Conservation (phyloP, 2,888 invertebrate species). For the Dynastes maya region DNA sequence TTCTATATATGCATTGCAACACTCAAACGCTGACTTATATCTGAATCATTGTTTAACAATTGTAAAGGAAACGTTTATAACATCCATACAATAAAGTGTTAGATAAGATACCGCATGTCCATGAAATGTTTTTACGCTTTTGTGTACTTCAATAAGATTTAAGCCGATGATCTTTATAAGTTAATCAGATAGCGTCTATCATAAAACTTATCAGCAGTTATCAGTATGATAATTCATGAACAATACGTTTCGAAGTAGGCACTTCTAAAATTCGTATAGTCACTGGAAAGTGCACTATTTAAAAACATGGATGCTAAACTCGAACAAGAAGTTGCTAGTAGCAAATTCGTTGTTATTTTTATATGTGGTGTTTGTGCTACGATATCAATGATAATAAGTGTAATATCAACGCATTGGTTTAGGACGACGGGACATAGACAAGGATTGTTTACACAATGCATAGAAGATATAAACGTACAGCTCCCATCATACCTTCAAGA, state of each 20-base stretch:
- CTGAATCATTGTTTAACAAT: too few relatives aligned
- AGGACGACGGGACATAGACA: constrained; percentile 31
- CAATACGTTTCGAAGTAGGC: background rate
- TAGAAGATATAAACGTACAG: constrained; percentile 14
- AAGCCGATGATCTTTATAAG: background rate
- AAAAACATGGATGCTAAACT: background rate
- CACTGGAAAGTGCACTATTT: background rate
- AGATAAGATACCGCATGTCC: too few relatives aligned
- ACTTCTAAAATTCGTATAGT: background rate
- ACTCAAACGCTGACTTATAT: too few relatives aligned
- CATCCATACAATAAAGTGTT: too few relatives aligned
- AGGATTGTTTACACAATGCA: constrained; percentile 33
- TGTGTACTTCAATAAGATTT: too few relatives aligned
- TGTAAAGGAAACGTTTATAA: too few relatives aligned
- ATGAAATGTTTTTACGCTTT: too few relatives aligned
- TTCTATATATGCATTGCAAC: too few relatives aligned
- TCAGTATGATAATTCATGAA: background rate
- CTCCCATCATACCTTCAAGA: constrained; percentile 7
- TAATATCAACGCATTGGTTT: constrained; percentile 30
- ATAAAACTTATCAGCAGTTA: background rate
- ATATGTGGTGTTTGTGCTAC: constrained; percentile 21
- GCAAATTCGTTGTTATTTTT: constrained; percentile 3
- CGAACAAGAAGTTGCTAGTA: background rate
- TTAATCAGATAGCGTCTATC: background rate
- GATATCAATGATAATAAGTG: constrained; percentile 14